phyloP scores from a whole-genome alignment of 2,888 invertebrate genomes.

The Ariolimax columbianus region DNA sequence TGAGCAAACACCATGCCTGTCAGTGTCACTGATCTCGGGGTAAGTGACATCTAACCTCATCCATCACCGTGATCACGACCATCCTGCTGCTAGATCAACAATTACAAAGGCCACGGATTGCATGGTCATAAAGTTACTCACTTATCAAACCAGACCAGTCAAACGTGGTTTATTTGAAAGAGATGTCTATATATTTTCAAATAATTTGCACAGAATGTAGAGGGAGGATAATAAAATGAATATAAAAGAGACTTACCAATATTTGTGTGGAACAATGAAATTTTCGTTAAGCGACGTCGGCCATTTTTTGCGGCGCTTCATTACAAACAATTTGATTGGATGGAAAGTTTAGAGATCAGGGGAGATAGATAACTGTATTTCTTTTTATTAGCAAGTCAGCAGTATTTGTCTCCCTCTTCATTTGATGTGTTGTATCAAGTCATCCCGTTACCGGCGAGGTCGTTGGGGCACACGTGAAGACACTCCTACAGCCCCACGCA shows the following conservation, averaged over 20 bases:
- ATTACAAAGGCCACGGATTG: not conserved
- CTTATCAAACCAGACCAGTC: not conserved
- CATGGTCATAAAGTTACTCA: not conserved
- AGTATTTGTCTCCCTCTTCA: no score
- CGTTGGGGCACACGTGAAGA: no score
- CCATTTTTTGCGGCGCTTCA: constrained; percentile 25
- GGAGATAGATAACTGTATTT: not conserved
- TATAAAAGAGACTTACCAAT: not conserved
- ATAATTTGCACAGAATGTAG: not conserved
- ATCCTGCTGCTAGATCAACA: no score
- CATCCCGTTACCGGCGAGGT: no score
- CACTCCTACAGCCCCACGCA: no score
- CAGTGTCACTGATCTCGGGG: no score
- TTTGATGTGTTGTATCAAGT: no score
- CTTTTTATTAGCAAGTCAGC: no score
- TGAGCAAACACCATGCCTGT: no score
- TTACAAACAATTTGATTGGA: constrained; percentile 27
- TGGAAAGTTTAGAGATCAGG: not conserved
- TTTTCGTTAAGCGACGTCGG: constrained; percentile 13
- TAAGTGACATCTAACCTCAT: not conserved
- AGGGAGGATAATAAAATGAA: not conserved
- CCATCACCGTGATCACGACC: not conserved
- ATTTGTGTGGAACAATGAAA: constrained; percentile 11
- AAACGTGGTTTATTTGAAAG: not conserved
- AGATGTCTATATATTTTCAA: not conserved